These are phyloP conservation scores for Arnoldichthys spilopterus DNA, from an alignment of 2,797 vertebrate species.

Conservation along the genomic window DNA sequence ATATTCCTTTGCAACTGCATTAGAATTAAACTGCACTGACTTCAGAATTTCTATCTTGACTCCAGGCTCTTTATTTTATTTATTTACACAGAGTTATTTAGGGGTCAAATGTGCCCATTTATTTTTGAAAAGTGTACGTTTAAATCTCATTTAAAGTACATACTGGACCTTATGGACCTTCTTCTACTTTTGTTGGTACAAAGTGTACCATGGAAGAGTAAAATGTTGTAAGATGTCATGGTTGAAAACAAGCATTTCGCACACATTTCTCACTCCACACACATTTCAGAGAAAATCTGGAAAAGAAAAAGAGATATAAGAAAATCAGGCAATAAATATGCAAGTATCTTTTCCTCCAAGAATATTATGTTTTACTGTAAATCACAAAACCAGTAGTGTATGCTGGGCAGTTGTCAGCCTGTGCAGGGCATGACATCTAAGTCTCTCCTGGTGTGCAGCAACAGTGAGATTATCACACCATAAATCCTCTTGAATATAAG, in stretches of 20 bases:
- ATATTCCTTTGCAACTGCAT: no score
- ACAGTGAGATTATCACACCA: conserved; percentile 58
- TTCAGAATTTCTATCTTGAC: no score
- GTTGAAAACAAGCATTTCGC: not conserved
- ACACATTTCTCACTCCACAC: not conserved
- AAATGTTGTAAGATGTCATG: not conserved
- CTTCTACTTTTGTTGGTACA: no score
- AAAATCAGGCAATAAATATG: not conserved
- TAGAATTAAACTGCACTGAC: no score
- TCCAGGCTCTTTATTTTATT: no score
- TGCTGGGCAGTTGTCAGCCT: not conserved
- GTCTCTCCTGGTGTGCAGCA: not conserved
- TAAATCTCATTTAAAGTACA: no score
- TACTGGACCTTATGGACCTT: no score
- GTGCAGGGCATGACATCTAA: conserved; percentile 6
- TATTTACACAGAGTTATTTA: no score
- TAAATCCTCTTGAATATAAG: conserved; percentile 74
- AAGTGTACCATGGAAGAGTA: no score
- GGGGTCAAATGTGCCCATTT: no score
- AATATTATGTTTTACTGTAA: not conserved
- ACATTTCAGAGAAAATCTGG: conserved; percentile 29
- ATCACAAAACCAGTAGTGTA: not conserved
- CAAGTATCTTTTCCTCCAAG: not conserved
- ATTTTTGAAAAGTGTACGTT: no score
- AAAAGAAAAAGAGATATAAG: conserved; percentile 21